These are phyloP conservation scores for Tetropium fuscum DNA, from an alignment of 2,888 invertebrate species.

Conservation along the genomic window DNA sequence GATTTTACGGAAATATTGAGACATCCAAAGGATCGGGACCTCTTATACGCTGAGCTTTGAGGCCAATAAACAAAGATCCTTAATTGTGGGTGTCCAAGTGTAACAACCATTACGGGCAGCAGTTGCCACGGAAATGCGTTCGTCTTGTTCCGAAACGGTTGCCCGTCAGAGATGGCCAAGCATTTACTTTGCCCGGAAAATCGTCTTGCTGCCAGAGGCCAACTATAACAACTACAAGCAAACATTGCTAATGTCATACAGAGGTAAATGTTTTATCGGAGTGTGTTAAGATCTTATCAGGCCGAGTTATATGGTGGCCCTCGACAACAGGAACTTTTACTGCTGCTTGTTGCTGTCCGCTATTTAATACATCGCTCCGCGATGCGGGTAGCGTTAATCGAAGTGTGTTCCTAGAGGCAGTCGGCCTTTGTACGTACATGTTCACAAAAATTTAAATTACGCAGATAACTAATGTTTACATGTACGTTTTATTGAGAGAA, in stretches of 20 bases:
- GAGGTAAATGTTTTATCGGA: constrained; percentile 11
- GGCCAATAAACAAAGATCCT: too few relatives aligned
- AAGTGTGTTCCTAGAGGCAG: neutral
- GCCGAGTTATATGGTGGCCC: constrained; percentile 12
- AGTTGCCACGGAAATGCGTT: too few relatives aligned
- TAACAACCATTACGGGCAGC: too few relatives aligned
- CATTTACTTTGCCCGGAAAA: neutral
- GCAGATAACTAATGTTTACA: too few relatives aligned
- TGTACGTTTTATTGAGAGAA: too few relatives aligned
- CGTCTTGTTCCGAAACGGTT: neutral
- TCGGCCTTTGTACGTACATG: too few relatives aligned
- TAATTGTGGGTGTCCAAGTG: too few relatives aligned
- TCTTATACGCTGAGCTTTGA: too few relatives aligned
- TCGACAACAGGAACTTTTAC: constrained; percentile 12
- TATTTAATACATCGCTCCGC: neutral
- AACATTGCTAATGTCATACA: constrained; percentile 1
- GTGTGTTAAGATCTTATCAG: constrained; percentile 16
- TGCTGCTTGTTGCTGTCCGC: constrained; percentile 16
- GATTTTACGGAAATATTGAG: too few relatives aligned
- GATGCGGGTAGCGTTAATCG: constrained; percentile 6
- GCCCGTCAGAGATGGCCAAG: neutral
- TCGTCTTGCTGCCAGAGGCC: neutral
- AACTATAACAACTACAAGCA: neutral
- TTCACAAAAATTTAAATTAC: too few relatives aligned
- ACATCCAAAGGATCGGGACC: too few relatives aligned